A percentile compares a stretch with the other conserved stretches of the same genome.
phyloP scores from a whole-genome alignment of 2,113 vertebrate species.

The Ancistrus triradiatus region DNA sequence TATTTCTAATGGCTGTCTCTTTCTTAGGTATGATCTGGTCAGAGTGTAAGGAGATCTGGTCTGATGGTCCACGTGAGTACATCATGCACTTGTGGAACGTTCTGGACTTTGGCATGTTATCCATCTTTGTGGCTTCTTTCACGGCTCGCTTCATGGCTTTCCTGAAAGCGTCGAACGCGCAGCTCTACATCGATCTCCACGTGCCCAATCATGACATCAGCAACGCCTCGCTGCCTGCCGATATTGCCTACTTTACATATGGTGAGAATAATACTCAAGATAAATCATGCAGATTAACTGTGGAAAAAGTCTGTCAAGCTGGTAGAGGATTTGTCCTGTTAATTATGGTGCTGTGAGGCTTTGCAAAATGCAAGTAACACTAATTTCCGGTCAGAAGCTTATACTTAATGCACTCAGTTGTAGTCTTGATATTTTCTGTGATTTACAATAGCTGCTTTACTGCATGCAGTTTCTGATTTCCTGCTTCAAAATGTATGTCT shows the following conservation, averaged over 20 bases:
- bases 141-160: slow-evolving; percentile 95
- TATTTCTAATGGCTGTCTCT: too few relatives aligned
- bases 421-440: too few relatives aligned
- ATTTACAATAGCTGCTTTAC: too few relatives aligned
- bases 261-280: slow-evolving; percentile 65
- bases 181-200: slow-evolving; percentile 87
- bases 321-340: too few relatives aligned
- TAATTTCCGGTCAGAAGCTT: too few relatives aligned
- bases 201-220: slow-evolving; percentile 80
- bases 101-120: slow-evolving; percentile 93
- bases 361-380: too few relatives aligned
- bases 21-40: slow-evolving; percentile 94
- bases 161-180: slow-evolving; percentile 89
- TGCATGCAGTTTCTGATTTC: too few relatives aligned
- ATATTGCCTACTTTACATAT: slow-evolving; percentile 92
- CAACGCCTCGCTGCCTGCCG: slow-evolving; percentile 85
- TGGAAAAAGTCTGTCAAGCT: background rate
- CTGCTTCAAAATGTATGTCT: too few relatives aligned
- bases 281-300: background rate
- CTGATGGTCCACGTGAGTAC: slow-evolving; percentile 88
- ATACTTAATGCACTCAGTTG: too few relatives aligned
- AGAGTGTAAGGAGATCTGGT: slow-evolving; percentile 96
- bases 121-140: slow-evolving; percentile 94
- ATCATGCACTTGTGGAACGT: slow-evolving; percentile 93
- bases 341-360: too few relatives aligned